Conservation (phyloP, 2,797 vertebrate species). For the Australoheros facetus region DNA sequence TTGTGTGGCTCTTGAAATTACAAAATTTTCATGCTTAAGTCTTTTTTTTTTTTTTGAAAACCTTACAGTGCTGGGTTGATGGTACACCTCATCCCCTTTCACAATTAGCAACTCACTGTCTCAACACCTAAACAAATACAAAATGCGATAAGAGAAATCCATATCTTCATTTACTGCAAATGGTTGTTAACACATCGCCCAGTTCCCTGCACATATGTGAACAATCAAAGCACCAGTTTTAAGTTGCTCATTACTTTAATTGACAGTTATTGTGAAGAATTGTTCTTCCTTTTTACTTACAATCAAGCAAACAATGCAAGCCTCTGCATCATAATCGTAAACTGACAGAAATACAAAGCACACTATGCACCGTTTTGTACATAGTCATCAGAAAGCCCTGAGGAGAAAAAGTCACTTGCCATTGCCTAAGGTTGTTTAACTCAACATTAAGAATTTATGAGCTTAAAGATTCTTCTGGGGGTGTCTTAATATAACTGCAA, state of each 20-base stretch:
- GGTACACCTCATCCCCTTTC: background rate
- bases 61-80: background rate
- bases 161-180: background rate
- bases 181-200: background rate
- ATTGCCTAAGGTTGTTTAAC: slow-evolving; percentile 69
- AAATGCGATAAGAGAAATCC: background rate
- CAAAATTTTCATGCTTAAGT: slow-evolving; percentile 4
- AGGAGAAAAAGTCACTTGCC: slow-evolving; percentile 60
- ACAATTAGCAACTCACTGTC: background rate
- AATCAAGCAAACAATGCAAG: slow-evolving; percentile 6
- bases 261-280: background rate
- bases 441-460: slow-evolving; percentile 75
- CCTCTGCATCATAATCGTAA: slow-evolving; percentile 17
- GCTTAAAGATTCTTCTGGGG: slow-evolving; percentile 55
- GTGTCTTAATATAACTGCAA: slow-evolving; percentile 32
- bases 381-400: slow-evolving; percentile 56
- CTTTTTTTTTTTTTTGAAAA: slow-evolving; percentile 8
- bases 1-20: slow-evolving; percentile 27
- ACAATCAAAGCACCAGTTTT: background rate
- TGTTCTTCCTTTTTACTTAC: background rate
- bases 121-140: fast-evolving
- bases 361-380: slow-evolving; percentile 47
- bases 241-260: slow-evolving; percentile 3
- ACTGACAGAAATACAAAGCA: slow-evolving; percentile 31
- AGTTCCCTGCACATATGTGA: background rate